Conservation (phyloP, 2,797 vertebrate genomes). For the Epinephelus malabaricus region DNA sequence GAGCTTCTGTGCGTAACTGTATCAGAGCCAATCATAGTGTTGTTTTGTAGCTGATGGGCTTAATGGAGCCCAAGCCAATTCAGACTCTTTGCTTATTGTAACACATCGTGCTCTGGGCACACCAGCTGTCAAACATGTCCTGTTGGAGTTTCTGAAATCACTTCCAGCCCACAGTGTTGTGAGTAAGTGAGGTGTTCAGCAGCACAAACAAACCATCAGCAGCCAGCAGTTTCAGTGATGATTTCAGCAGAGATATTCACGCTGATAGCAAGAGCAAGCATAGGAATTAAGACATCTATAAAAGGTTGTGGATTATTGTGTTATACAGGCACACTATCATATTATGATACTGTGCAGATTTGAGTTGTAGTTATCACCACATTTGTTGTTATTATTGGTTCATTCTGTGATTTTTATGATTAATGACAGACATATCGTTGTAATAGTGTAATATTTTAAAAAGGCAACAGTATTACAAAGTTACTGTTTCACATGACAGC, state of each 20-base stretch:
- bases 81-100: background rate
- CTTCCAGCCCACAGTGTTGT: constrained; percentile 23
- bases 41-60: background rate
- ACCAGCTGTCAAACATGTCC: constrained; percentile 35
- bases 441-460: background rate
- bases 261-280: background rate
- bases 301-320: background rate
- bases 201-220: constrained; percentile 31
- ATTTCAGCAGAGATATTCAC: constrained; percentile 17
- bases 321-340: background rate
- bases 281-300: background rate
- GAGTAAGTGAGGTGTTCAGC: constrained; percentile 28
- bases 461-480: background rate
- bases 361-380: background rate
- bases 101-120: background rate
- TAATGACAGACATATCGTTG: background rate
- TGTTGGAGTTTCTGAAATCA: constrained; percentile 19
- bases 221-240: constrained; percentile 31
- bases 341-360: background rate
- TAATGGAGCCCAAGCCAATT: background rate
- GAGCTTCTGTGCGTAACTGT: background rate
- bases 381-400: background rate
- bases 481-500: no score
- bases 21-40: background rate
- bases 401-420: background rate